A percentile compares a stretch with the other conserved stretches of the same genome.
phyloP scores from a whole-genome alignment of 92 coral and sea anemone genomes.

The Paramuricea clavata region DNA sequence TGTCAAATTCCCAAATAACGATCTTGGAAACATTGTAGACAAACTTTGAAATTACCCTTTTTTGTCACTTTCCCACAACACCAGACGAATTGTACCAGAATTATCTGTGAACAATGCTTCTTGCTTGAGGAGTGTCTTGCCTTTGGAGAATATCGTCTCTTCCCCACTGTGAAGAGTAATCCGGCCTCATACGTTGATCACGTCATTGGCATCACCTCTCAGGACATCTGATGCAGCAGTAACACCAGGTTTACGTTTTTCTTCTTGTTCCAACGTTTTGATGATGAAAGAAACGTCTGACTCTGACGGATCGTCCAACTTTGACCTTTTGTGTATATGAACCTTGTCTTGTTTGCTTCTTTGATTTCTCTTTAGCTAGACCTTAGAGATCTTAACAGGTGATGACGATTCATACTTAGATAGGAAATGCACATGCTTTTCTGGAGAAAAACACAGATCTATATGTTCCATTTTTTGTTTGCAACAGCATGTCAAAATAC shows the following conservation, averaged over 20 bases:
- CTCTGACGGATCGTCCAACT: conserved; percentile 50
- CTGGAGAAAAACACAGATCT: too few relatives aligned
- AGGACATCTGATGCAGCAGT: not conserved
- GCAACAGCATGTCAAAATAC: too few relatives aligned
- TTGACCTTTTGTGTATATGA: conserved; percentile 69
- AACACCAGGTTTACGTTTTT: not conserved
- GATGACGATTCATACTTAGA: conserved; percentile 65
- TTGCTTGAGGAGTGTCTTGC: conserved; percentile 51
- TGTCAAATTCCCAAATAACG: not conserved
- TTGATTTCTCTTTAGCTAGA: conserved; percentile 56
- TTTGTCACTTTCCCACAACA: not conserved
- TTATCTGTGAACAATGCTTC: conserved; percentile 17
- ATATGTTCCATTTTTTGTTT: too few relatives aligned
- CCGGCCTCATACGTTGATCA: conserved; percentile 27
- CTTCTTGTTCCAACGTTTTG: not conserved
- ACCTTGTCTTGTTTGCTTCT: conserved; percentile 59
- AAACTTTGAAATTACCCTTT: not conserved
- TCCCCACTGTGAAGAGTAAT: not conserved
- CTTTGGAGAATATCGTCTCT: conserved; percentile 39
- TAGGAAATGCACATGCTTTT: conserved; percentile 66
- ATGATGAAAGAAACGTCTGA: conserved; percentile 28
- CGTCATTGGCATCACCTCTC: not conserved
- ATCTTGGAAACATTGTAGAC: not conserved
- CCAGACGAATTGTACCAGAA: not conserved
- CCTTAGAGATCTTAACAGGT: conserved; percentile 68